Evolutionary conservation across 2,888 invertebrate species (phyloP), one percentile per base, ranked within the genome.

Genomic region (Agrotis clavis): DNA sequence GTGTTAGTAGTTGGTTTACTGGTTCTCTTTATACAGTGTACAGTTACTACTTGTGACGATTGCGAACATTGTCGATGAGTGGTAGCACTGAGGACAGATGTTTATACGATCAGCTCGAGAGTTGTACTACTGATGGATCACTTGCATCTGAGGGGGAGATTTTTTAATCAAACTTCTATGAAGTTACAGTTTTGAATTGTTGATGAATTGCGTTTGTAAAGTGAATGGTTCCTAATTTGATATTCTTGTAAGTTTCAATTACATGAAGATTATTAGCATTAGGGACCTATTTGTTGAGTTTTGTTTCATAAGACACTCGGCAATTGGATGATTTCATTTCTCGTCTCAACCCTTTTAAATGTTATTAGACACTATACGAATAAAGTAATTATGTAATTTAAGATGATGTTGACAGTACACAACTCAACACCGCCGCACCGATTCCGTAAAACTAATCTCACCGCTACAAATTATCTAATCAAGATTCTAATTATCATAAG

Each of bases 111-210:
- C 60, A n/a, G 67, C 54, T 47, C n/a, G 47, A 53, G 21, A 64
- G 69, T 64, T 48, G 25, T 18, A 13, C n/a, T 6, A 30, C 66
- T 60, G 70, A 79, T 70, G 60, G 79, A 74, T 61, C 61, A 25
- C 51, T 48, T 6, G 9, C 7, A 35, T 56, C 25, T 50, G 16
- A 59, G 45, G 54, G 45, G 54, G 50, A 25, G 14, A 25, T 4
- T 60, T 74, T 59, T 9, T 74, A 53, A 60, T 69, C 54, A 68
- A 35, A 19, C 14, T 41, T 63, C 11, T 67, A 41, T 41, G 41
- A 2, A 57, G 21, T 45, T 30, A 21, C 30, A 67, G 47, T 63
- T 62, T 25, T 53, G 45, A 66, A 18, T 30, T n/a, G 65, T 66
- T 67, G 30, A 66, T 45, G 50, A 51, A 56, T 64, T 25, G 25